These are phyloP conservation scores for Lycocerus yunnanus DNA, from an alignment of 2,888 invertebrate species.

Conservation along the genomic window DNA sequence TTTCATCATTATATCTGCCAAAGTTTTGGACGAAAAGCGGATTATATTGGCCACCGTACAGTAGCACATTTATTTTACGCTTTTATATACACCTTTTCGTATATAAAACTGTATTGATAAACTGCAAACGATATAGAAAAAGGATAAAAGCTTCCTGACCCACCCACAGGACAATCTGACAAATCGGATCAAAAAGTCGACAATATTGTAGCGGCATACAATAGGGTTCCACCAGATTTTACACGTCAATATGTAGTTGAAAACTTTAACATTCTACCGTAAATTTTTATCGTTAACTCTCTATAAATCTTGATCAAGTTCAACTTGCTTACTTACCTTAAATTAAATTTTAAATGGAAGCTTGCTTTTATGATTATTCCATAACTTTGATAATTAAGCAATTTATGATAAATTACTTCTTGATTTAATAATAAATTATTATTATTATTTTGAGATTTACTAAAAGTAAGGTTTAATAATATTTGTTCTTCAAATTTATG, in stretches of 20 bases:
- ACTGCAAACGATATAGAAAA: conserved; percentile 54
- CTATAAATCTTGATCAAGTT: neutral
- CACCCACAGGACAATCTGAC: conserved; percentile 56
- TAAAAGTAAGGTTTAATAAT: too few species aligned
- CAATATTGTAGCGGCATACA: conserved; percentile 57
- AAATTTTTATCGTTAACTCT: conserved; percentile 13
- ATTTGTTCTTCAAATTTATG: too few species aligned
- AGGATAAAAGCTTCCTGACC: conserved; percentile 54
- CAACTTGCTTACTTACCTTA: neutral
- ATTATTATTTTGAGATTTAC: too few species aligned
- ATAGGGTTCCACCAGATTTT: conserved; percentile 53
- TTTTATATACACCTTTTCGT: conserved; percentile 3
- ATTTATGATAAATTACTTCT: too few species aligned
- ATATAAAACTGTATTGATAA: conserved; percentile 32
- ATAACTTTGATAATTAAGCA: neutral
- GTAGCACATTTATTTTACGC: conserved; percentile 22
- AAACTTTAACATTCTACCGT: conserved; percentile 21
- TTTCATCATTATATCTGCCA: conserved; percentile 55
- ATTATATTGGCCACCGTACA: conserved; percentile 51
- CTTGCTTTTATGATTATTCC: neutral
- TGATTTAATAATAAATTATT: too few species aligned
- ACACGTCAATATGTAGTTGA: conserved; percentile 49
- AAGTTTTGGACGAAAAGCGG: conserved; percentile 54
- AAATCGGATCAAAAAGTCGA: conserved; percentile 60
- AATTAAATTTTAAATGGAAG: neutral